Base-by-base conservation (phyloP, 2,888 invertebrate genomes). In the Amaurobius ferox region DNA sequence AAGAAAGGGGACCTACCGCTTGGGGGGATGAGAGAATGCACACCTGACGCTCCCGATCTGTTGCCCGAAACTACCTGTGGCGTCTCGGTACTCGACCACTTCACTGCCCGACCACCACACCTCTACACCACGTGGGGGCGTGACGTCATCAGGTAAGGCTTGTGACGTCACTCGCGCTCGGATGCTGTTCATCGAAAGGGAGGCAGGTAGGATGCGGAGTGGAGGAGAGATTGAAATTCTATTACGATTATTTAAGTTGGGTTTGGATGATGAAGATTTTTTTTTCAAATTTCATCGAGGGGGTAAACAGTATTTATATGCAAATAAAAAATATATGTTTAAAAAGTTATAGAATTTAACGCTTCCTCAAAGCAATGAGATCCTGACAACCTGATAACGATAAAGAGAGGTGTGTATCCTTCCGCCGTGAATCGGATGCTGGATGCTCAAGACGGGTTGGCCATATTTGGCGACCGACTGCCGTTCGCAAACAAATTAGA, bases 61-160 rank as follows among this genome's bases (percentile, higher is more conserved):
- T 83, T 83, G 83, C 76, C 62, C 39, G 29, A 71, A 83, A 83
- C 83, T 83, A 83, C 83, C 83, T 83, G 83, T 83, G 71, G 83
- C 83, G 77, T 64, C 83, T 83, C 48, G 29, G 71, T 77, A 83
- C 83, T 83, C 83, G 48, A 76, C 83, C 76, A 83, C 83, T 83
- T 83, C 68, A 83, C 76, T 83, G 83, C 76, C 67, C 67, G 66
- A 44, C 66, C 55, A 73, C 80, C 73, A 80, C 80, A 80, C 73
- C 83, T 76, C 83, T 76, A 76, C 76, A 64, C 83, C 83, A 80
- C 80, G 80, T 80, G 80, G 26, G 55, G 39, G 66, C 71, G 77
- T 83, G 83, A 83, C 83, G 83, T 83, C 83, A 83, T 70, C 83
- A 83, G 83, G 83, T 83, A 83, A 83, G 76, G 70, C 71, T 16